phyloP scores from a whole-genome alignment of 2,113 vertebrate species.

The Centropristis striata region DNA sequence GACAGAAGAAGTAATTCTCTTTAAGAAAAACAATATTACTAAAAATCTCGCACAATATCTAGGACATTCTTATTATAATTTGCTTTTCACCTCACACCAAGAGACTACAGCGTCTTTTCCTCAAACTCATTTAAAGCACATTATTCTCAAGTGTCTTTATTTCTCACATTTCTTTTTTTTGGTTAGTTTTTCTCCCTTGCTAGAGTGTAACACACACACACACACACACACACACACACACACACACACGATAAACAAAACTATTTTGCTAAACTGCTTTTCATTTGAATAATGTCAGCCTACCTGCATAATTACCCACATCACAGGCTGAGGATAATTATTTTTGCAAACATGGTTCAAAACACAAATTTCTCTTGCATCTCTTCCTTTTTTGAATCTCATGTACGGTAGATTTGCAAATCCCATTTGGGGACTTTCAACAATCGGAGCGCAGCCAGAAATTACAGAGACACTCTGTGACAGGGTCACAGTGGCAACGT shows the following conservation, averaged over 20 bases:
- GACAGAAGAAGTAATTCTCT: background rate
- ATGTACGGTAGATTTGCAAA: conserved; percentile 37
- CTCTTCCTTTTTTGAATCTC: conserved; percentile 40
- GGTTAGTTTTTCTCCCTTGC: conserved; percentile 25
- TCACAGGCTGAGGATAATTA: conserved; percentile 59
- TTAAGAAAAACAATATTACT: background rate
- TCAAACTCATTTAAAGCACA: conserved; percentile 48
- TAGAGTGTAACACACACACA: background rate
- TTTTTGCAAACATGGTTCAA: conserved; percentile 61
- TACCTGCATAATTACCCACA: conserved; percentile 69
- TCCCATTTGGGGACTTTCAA: conserved; percentile 27
- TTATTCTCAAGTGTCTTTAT: conserved; percentile 33
- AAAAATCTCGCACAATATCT: conserved; percentile 21
- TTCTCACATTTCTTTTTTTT: conserved; percentile 9
- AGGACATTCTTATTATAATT: conserved; percentile 15
- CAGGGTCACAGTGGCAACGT: conserved; percentile 8
- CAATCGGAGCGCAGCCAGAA: conserved; percentile 31
- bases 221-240: background rate
- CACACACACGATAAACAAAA: conserved; percentile 32
- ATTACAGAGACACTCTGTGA: conserved; percentile 36
- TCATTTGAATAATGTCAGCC: conserved; percentile 63
- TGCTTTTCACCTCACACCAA: conserved; percentile 24
- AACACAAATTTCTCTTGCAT: conserved; percentile 50
- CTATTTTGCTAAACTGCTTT: conserved; percentile 57
- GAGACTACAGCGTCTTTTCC: conserved; percentile 9